phyloP scores from a whole-genome alignment of 2,797 vertebrate genomes.

The Garrulus glandarius region DNA sequence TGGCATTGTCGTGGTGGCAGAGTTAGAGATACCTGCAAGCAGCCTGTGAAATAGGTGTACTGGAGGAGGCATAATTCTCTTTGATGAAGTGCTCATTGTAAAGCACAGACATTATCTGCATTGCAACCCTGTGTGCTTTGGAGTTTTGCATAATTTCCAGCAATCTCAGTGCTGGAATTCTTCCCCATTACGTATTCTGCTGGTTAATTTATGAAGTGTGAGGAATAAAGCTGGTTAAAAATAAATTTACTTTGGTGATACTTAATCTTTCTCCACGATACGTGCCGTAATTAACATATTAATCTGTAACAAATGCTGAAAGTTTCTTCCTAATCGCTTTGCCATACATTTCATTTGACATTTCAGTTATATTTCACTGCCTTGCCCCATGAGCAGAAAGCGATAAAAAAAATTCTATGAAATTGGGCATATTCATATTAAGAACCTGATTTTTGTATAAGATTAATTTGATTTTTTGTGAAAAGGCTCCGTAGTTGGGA shows the following conservation, averaged over 20 bases:
- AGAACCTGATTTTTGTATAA: conserved; percentile 22
- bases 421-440: conserved; percentile 18
- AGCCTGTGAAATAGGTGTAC: background rate
- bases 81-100: conserved; percentile 48
- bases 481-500: background rate
- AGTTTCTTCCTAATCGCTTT: conserved; percentile 59
- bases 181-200: conserved; percentile 31
- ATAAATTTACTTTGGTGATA: conserved; percentile 68
- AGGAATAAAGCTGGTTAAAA: conserved; percentile 67
- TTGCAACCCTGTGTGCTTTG: background rate
- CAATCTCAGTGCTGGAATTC: conserved; percentile 11
- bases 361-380: conserved; percentile 43
- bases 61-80: background rate
- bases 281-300: conserved; percentile 68
- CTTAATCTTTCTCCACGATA: conserved; percentile 65
- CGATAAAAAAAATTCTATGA: background rate
- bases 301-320: conserved; percentile 64
- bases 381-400: background rate
- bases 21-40: background rate
- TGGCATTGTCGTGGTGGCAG: background rate
- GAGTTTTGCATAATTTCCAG: conserved; percentile 59
- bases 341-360: conserved; percentile 49
- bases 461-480: conserved; percentile 59
- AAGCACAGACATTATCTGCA: conserved; percentile 7
- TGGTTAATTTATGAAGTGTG: conserved; percentile 68